phyloP scores from a whole-genome alignment of 2,888 invertebrate genomes.

The Aleiodes leptofemur region DNA sequence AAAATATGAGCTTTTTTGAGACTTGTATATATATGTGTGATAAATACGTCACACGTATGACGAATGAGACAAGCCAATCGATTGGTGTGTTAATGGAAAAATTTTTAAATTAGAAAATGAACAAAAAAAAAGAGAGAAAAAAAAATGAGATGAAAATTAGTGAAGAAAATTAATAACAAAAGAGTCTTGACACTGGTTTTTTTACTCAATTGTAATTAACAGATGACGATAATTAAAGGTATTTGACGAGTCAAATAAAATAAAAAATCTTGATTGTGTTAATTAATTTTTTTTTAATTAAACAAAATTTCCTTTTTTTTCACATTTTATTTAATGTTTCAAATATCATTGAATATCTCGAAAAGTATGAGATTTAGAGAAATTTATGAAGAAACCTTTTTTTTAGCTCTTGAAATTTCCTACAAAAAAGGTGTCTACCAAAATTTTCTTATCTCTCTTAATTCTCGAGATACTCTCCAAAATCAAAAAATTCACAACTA shows the following conservation, averaged over 20 bases:
- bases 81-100: constrained; percentile 19
- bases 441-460: too few relatives aligned
- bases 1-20: constrained; percentile 15
- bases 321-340: background rate
- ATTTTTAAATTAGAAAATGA: constrained; percentile 14
- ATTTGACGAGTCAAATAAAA: constrained; percentile 53
- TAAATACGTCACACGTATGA: background rate
- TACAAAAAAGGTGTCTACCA: too few relatives aligned
- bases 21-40: constrained; percentile 21
- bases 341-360: too few relatives aligned
- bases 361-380: too few relatives aligned
- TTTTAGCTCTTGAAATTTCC: too few relatives aligned
- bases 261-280: background rate
- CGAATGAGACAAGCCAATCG: constrained; percentile 3
- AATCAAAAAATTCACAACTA: too few relatives aligned
- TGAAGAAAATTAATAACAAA: constrained; percentile 40
- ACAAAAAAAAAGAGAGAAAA: constrained; percentile 29
- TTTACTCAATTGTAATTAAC: constrained; percentile 58
- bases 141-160: constrained; percentile 7
- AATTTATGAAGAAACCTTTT: too few relatives aligned
- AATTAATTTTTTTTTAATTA: background rate
- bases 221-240: constrained; percentile 59
- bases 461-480: background rate
- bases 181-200: constrained; percentile 51
- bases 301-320: constrained; percentile 6